Base-by-base conservation (phyloP, 2,888 invertebrate genomes). In the Phragmatobia fuliginosa region DNA sequence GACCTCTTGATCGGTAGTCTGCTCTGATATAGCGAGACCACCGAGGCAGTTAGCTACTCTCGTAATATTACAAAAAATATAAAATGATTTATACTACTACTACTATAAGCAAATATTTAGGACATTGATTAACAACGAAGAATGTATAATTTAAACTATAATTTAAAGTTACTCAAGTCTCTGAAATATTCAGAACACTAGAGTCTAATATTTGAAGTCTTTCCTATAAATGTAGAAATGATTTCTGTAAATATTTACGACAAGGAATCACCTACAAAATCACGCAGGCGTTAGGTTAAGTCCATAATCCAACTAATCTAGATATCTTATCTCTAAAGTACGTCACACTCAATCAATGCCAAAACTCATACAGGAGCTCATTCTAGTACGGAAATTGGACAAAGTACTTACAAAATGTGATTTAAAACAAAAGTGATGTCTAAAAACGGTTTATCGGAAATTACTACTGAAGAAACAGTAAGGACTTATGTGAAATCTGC, bases 301-400 rank as follows among this genome's bases (percentile, higher is more conserved):
- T 77, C 74, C 79, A 73, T 91, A 91, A 92, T 91, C 91, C 88
- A 83, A 79, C 86, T 89, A 89, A 91, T 91, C 91, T 88, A 74
- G 83, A 85, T 89, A 92, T 92, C 92, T 94, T 94, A 94, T 94
- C 92, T 76, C 71, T 72, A 67, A 77, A 77, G 74, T 85, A 84
- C 92, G 92, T 92, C 93, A 92, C 86, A 87, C 91, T 93, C 92
- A 94, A 94, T 94, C 94, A 94, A 95, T 94, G 94, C 93, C 94
- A 92, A 87, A 88, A 84, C 75, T 83, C 82, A 84, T 82, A 81
- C 83, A 76, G 85, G 84, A 87, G 87, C 90, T 88, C 88, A 89
- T 85, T 90, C 79, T 79, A 79, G 84, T 83, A 78, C 81, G 87
- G 86, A 89, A 88, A 86, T 82, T 85, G 82, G 77, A 80, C 83